Percentiles rank a stretch among this genome's conserved stretches.
Evolutionary conservation across 2,113 vertebrate genomes (phyloP).

Genomic region (Bostrychus sinensis): DNA sequence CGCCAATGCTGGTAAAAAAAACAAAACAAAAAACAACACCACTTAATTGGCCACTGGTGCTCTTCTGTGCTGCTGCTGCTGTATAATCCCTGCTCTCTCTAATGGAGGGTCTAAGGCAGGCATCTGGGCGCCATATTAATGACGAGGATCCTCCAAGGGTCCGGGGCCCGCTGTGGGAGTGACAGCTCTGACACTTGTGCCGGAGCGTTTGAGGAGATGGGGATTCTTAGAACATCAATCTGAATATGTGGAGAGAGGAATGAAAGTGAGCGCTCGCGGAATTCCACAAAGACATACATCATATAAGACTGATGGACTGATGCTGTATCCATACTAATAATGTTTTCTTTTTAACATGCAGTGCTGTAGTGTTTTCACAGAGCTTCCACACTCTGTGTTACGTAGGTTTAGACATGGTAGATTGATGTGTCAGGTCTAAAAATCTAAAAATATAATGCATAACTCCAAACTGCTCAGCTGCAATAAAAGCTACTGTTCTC

Average conservation of each 20-base stretch:
- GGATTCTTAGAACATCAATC: conserved; percentile 29
- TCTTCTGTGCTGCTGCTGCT: conserved; percentile 42
- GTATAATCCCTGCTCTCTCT: conserved; percentile 31
- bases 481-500: no score
- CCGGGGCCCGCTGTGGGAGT: conserved; percentile 31
- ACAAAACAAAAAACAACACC: conserved; percentile 74
- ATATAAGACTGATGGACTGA: conserved; percentile 19
- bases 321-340: background rate
- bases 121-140: conserved; percentile 55
- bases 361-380: no score
- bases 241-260: conserved; percentile 40
- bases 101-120: conserved; percentile 27
- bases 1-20: conserved; percentile 38
- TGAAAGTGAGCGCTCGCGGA: conserved; percentile 26
- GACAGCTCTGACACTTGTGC: conserved; percentile 41
- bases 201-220: conserved; percentile 8
- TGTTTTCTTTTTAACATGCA: no score
- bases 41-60: conserved; percentile 60
- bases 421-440: no score
- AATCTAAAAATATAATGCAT: no score
- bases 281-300: background rate
- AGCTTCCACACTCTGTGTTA: no score
- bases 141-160: conserved; percentile 23
- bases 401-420: no score
- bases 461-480: no score